Base-by-base conservation (phyloP, 2,888 invertebrate species). In the Drosophila bunnanda region DNA sequence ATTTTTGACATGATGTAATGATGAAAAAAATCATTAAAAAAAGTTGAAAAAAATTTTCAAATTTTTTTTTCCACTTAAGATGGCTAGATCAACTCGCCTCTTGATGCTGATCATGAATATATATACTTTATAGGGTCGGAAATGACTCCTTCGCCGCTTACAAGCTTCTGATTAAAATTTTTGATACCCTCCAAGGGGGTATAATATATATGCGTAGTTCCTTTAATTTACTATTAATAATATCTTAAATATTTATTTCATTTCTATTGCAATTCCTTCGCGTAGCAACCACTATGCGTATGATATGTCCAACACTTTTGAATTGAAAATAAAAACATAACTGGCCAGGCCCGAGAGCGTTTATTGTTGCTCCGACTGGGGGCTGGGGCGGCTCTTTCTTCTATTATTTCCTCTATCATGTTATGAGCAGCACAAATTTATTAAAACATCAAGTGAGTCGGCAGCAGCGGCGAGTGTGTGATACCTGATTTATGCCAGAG, bases 291-390 rank as follows among this genome's bases (percentile, higher is more conserved):
- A 83, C 82, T 76, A 76, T 83, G 58, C 75, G 65, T 58, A n/a
- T 46, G 67, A 75, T 20, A 75, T 74, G 68, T 62, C 66, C 54
- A 68, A 53, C 57, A 73, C 75, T 82, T 82, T 67, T 82, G 67
- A 78, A 80, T 80, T 87, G 69, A 88, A 82, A 80, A 82, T 78
- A 85, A 75, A 82, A 82, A 88, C 76, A 83, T 88, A 83, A 78
- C 85, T 76, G 82, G 69, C 65, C 57, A 54, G 60, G 50, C 28
- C 58, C 57, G 36, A 53, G 69, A 52, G 74, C 62, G 70, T 67
- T 71, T 78, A 57, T 68, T 74, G 68, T 76, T 72, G 15, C 15
- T 34, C 4, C 9, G 58, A 52, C 68, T 60, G 70, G 56, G 13
- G 50, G 57, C n/a, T 10, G 28, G 22, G 65, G 50, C 43, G 46